A percentile compares a stretch with the other conserved stretches of the same genome.
Conservation (phyloP, 2,113 vertebrate genomes). For the Dromaius novaehollandiae region DNA sequence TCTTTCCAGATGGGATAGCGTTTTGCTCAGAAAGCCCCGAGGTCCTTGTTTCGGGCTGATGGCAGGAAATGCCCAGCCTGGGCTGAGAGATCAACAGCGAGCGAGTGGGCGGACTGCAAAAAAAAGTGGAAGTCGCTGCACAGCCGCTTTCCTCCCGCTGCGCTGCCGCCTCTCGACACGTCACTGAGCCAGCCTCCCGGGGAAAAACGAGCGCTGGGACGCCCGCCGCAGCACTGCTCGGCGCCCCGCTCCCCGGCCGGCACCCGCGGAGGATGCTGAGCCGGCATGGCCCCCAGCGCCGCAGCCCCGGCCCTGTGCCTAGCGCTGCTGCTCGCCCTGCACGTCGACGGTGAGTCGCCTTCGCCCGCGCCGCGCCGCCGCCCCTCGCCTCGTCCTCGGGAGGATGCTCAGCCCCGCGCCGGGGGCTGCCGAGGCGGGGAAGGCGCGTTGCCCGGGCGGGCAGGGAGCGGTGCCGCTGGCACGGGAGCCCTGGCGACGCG, state of each 20-base stretch:
- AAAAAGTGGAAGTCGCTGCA: constrained; percentile 38
- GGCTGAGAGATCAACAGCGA: neutral
- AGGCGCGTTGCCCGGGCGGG: neutral
- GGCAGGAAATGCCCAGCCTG: constrained; percentile 5
- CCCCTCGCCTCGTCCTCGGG: too few species aligned
- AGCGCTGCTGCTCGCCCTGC: neutral
- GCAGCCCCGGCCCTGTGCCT: neutral
- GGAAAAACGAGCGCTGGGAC: neutral
- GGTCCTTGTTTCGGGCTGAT: neutral
- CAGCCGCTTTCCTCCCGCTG: neutral
- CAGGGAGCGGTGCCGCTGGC: accelerated
- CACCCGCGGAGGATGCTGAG: constrained; percentile 5
- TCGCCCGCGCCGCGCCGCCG: accelerated
- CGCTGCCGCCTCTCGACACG: constrained; percentile 35
- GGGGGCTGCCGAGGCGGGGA: accelerated
- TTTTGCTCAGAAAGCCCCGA: neutral
- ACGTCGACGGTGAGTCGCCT: neutral
- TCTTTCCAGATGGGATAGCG: neutral
- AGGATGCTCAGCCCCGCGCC: neutral
- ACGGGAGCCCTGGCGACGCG: accelerated
- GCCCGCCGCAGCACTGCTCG: neutral
- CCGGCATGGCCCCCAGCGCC: neutral
- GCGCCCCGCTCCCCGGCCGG: neutral
- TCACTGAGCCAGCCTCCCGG: constrained; percentile 47
- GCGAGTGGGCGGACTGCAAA: constrained; percentile 17